Percentiles rank a stretch among this genome's conserved stretches.
Conservation (phyloP, 2,113 vertebrate species). For the Gavialis gangeticus region DNA sequence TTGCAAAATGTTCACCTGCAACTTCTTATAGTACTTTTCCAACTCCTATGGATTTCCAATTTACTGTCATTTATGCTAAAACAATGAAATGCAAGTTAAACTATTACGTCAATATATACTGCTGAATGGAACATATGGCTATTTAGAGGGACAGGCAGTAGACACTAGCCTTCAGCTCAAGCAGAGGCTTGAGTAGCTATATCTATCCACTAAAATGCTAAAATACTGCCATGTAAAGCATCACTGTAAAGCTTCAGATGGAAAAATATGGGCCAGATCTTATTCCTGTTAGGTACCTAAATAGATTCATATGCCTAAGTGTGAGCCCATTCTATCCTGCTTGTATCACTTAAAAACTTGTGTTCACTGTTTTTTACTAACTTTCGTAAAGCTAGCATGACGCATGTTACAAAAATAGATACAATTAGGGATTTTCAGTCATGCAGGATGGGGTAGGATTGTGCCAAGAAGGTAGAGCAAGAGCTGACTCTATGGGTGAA, state of each 20-base stretch:
- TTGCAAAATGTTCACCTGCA: neutral
- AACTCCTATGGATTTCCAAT: neutral
- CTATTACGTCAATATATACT: neutral
- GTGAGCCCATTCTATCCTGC: too few species aligned
- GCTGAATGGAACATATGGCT: neutral
- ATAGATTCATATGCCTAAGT: too few species aligned
- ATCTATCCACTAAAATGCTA: neutral
- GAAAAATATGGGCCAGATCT: neutral
- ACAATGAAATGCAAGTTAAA: neutral
- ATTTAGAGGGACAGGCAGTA: neutral
- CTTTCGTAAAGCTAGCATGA: too few species aligned
- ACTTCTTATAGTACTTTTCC: accelerated
- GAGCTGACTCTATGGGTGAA: neutral
- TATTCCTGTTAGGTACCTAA: too few species aligned
- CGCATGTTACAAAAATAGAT: too few species aligned
- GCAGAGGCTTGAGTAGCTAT: neutral
- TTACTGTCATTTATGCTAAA: neutral
- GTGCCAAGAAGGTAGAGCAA: neutral
- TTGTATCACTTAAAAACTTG: too few species aligned
- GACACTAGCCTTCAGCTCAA: neutral
- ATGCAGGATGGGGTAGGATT: too few species aligned
- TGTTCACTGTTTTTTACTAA: too few species aligned
- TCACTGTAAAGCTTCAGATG: neutral
- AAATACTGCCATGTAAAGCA: neutral
- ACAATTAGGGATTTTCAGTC: too few species aligned